Base-by-base conservation (phyloP, 2,888 invertebrate genomes). In the Rotaria macrura region DNA sequence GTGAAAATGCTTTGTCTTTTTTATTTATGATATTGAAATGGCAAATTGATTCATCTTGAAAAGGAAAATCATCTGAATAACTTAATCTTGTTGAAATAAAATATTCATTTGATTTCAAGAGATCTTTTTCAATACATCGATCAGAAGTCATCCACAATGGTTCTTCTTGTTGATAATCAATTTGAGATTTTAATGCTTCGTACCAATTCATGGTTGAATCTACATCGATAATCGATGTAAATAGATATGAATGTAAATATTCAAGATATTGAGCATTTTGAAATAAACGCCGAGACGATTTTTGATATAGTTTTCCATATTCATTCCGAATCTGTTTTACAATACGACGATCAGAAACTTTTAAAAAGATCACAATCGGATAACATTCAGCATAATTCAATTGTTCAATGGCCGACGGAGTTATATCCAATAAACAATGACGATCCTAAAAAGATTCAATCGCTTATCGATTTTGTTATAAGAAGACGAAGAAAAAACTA, bases 341-440 rank as follows among this genome's bases (percentile, higher is more conserved):
- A 74, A 95, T 94, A 89, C 96, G 95, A 91, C 98, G 96, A 87
- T 94, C 95, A 89, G 98, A 98, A 0, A 96, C 95, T 91, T 96
- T 95, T 87, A 98, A 92, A 92, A 96, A 96, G 88, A 99, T 94
- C 49, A 98, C 97, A 88, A 99, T 95, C 1, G 98, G 98, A 91
- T 96, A 96, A 91, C 97, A 96, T 92, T 97, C 97, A 54, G 97
- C 97, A 90, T 97, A 96, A 92, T 97, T 97, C 29, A 99, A 93
- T 85, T 97, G 93, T 91, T 99, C 98, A 17, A 98, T 97, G 0
- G 97, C 97, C 90, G 96, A 96, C 0, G 97, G 97, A 0, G 96
- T 97, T 85, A 98, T 96, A 91, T 98, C 98, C 85, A 99, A 91
- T 14, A 98, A 92, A 0, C 96, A 96, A 90, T 98, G 98, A 29